Percentiles rank a stretch among this genome's conserved stretches.
Conservation (phyloP, 1,140 invertebrate genomes). For the Eciton burchellii region DNA sequence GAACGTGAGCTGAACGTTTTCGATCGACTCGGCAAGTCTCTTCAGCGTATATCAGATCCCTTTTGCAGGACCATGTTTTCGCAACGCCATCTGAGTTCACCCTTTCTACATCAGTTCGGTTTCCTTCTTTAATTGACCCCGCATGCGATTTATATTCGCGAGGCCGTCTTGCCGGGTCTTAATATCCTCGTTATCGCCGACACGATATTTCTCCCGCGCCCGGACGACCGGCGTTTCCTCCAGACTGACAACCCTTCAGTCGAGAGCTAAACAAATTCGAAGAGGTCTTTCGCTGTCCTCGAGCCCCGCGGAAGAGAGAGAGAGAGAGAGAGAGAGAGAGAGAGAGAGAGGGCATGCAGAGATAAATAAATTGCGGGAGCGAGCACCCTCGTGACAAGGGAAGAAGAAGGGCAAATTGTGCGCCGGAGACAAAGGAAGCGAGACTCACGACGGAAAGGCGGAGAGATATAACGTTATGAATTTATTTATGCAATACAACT, state of each 20-base stretch:
- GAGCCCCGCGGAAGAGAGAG: not conserved
- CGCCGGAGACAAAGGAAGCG: constrained; percentile 70
- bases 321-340: not conserved
- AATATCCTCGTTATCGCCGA: constrained; percentile 61
- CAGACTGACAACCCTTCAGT: constrained; percentile 65
- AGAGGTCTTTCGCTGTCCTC: constrained; percentile 51
- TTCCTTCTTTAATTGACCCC: constrained; percentile 44
- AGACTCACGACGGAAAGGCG: constrained; percentile 65
- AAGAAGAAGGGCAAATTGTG: constrained; percentile 49
- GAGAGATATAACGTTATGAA: constrained; percentile 74
- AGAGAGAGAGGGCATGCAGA: constrained; percentile 10
- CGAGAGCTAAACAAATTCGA: constrained; percentile 61
- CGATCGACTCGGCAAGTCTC: not conserved
- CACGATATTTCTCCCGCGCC: constrained; percentile 53
- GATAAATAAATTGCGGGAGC: constrained; percentile 71
- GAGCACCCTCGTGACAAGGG: constrained; percentile 26
- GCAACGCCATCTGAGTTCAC: constrained; percentile 1
- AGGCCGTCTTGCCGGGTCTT: constrained; percentile 43
- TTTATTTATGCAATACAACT: constrained; percentile 77
- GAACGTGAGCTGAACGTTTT: not conserved
- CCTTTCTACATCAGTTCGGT: constrained; percentile 15
- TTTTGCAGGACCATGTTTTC: not conserved
- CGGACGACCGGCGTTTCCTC: constrained; percentile 39
- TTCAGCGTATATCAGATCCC: not conserved
- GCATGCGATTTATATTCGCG: constrained; percentile 47